Evolutionary conservation across 2,888 invertebrate species (phyloP), one percentile per base, ranked within the genome.

Genomic region (Archips crataeganus): DNA sequence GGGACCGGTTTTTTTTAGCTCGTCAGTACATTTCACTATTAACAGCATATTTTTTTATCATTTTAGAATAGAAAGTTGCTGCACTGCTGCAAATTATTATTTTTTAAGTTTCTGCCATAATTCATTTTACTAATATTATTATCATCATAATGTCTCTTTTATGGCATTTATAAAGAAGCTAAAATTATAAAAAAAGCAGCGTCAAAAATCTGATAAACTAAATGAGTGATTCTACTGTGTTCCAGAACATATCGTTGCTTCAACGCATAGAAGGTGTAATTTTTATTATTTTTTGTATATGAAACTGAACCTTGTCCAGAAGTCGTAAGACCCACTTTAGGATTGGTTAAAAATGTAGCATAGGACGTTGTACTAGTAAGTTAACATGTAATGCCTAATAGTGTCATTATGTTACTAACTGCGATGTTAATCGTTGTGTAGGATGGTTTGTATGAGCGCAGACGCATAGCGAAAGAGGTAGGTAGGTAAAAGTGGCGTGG

Each of bases 81-180:
- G 23, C 23, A 23, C 23, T 23, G 23, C 23, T 23, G 23, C 23
- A 23, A 23, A 23, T 23, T 23, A 23, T 23, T 23, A 23, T 23
- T 23, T 0, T 9, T 9, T 23, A 54, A 54, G 23, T 9, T 54
- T 9, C 23, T 54, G 54, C 4, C 8, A 23, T 54, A 54, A 54
- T 23, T 54, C 54, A 54, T 8, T 54, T 54, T 8, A 49, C 23
- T 23, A 23, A 54, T 9, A 23, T 23, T 54, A 54, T 54, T n/a
- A 57, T 57, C 23, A 62, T 62, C 51, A 54, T 70, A 70, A 61
- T 61, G 69, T 69, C 60, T 61, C 51, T 34, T 61, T 63, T 70
- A 54, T 61, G 15, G 32, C 32, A 42, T n/a, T 62, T 61, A 49
- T 2, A 63, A 54, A 32, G 32, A 11, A 3, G 10, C 32, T 57